Evolutionary conservation across 2,797 vertebrate genomes (phyloP).

Genomic region (Betta splendens): DNA sequence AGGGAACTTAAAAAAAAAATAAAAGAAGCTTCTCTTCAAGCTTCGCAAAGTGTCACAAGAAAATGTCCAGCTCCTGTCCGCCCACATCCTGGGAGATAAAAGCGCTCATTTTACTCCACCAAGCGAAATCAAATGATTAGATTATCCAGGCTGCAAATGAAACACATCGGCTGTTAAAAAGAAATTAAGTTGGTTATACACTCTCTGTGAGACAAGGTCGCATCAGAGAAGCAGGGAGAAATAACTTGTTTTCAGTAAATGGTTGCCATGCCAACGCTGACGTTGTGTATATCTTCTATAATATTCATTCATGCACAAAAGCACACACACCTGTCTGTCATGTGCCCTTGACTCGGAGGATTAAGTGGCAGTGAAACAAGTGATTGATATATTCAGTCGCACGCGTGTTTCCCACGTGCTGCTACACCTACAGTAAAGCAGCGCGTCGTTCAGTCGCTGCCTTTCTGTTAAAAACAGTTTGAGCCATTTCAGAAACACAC

Average conservation of each 20-base stretch:
- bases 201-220: slow-evolving; percentile 21
- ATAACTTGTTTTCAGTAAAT: slow-evolving; percentile 29
- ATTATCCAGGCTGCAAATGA: slow-evolving; percentile 28
- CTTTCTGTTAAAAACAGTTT: slow-evolving; percentile 46
- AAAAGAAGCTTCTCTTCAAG: slow-evolving; percentile 23
- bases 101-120: slow-evolving; percentile 26
- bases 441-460: slow-evolving; percentile 41
- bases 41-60: slow-evolving; percentile 31
- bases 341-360: slow-evolving; percentile 45
- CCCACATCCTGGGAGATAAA: slow-evolving; percentile 42
- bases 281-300: slow-evolving; percentile 30
- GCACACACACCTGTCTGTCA: slow-evolving; percentile 22
- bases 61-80: slow-evolving; percentile 44
- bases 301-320: neutral
- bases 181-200: slow-evolving; percentile 5
- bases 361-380: slow-evolving; percentile 53
- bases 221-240: slow-evolving; percentile 13
- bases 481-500: slow-evolving; percentile 58
- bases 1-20: neutral
- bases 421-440: slow-evolving; percentile 59
- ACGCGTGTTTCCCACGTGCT: slow-evolving; percentile 67
- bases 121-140: slow-evolving; percentile 8
- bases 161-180: slow-evolving; percentile 7
- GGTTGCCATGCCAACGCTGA: slow-evolving; percentile 55
- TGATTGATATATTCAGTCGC: slow-evolving; percentile 69